Percentiles rank a stretch among this genome's conserved stretches.
These are phyloP conservation scores for Crypturellus undulatus DNA, from an alignment of 2,113 vertebrate species.

Conservation along the genomic window DNA sequence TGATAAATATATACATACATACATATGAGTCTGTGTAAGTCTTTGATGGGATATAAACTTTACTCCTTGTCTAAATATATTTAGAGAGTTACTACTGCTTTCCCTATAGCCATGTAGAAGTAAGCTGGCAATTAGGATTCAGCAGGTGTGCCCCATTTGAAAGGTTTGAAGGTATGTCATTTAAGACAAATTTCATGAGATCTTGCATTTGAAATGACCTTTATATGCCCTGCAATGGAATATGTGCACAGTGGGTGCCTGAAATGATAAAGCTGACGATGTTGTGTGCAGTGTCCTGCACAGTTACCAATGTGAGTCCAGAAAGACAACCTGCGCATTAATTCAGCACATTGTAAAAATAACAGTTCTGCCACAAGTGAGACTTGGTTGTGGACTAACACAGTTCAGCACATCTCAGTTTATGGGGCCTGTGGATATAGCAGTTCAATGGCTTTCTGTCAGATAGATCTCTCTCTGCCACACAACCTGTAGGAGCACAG, in stretches of 20 bases:
- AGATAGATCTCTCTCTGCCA: not conserved
- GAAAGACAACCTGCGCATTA: not conserved
- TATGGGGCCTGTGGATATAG: accelerated
- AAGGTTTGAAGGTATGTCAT: not conserved
- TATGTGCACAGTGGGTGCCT: not conserved
- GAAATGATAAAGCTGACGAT: not conserved
- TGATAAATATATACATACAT: not conserved
- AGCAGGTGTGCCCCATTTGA: not conserved
- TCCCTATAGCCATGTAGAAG: not conserved
- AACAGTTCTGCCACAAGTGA: not conserved
- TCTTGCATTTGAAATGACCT: not conserved
- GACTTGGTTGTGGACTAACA: not conserved
- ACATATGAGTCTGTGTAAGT: not conserved
- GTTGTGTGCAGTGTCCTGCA: not conserved
- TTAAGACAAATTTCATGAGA: not conserved
- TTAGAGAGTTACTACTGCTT: not conserved
- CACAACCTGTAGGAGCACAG: not conserved
- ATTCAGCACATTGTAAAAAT: not conserved
- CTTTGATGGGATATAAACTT: not conserved
- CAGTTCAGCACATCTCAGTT: not conserved
- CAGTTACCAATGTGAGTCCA: not conserved
- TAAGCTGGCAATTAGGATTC: not conserved
- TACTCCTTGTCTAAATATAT: not conserved
- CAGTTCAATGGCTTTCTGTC: not conserved
- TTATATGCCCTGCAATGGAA: not conserved